Evolutionary conservation across 2,113 vertebrate genomes (phyloP), one percentile per base, ranked within the genome.

Genomic region (Tenrec ecaudatus): DNA sequence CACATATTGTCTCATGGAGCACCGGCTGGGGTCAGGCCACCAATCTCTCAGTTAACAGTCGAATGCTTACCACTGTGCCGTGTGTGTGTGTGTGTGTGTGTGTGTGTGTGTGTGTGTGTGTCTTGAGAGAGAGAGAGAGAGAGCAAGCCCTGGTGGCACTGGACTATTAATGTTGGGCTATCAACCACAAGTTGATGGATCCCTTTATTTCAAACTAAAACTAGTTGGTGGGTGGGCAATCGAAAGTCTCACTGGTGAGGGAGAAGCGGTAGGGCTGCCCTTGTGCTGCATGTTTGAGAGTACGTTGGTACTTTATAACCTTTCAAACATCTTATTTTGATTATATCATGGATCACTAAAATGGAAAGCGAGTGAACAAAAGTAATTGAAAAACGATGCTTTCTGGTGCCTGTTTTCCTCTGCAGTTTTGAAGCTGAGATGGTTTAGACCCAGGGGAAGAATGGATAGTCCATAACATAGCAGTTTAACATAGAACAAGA

Each of bases 241-340:
- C 31, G 75, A 71, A 82, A n/a, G 66, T 90, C 71, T 88, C 64
- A 81, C 43, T 82, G 29, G 38, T 90, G 69, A 47, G 40, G 40
- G 57, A 82, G 29, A 5, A 84, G 36, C 5, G 2, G 4, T 87
- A 16, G 38, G 19, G 2, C 40, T 53, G 73, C 17, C 62, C 43
- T 94, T 2, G 0, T 60, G 20, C 38, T 76, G 19, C n/a, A 58
- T 38, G 6, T 78, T 76, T 93, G 66, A 89, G 40, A 76, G 31
- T 62, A 40, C 19, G 76, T 83, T n/a, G 4, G 6, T 75, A 10
- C 4, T 64, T 89, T 76, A 40, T 86, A 81, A 68, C 25, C 58
- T 86, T 90, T 95, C 36, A 75, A 69, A 79, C 17, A 88, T 79
- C 86, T 86, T 73, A 85, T 16, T 81, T 89, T 36, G 68, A 58